Evolutionary conservation across 92 coral and sea anemone species (phyloP), one percentile per base, ranked within the genome.

Genomic region (Parazoanthus swiftii): DNA sequence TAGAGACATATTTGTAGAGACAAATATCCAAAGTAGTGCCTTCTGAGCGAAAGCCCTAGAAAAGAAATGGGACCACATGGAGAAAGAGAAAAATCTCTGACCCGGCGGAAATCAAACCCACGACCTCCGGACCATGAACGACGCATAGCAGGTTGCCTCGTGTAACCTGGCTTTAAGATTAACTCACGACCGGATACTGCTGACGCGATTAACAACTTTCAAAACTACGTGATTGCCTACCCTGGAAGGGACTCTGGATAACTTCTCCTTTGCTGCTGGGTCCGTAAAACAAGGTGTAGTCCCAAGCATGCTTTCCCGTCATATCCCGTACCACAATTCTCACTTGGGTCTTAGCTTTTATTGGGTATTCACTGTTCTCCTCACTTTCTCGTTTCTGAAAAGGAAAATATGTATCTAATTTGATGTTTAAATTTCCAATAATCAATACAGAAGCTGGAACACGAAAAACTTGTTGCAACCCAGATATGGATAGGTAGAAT

Each of bases 291-390:
- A 95, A 79, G 10, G 98, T 95, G 88, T 92, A 90, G 85, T 96
- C 99, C 96, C 98, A 93, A n/a, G 94, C 95, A 88, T 95, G 93
- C 65, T 94, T 92, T 25, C 99, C 99, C 23, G 93, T 91, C 98
- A 96, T 96, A 85, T 96, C 99, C 39, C 99, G 93, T 36, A 89
- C 86, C 77, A 96, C 92, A 18, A 96, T 81, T 6, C 99, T 94
- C 76, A 93, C 93, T 74, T 95, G 95, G 7, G 95, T 94, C 76
- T 94, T 92, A 2, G 95, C 90, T 88, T 91, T 85, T 21, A 81
- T 85, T 79, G 85, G 79, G 46, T 91, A 81, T n/a, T 85, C 83
- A 42, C 72, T 76, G 26, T 66, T 86, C 67, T 86, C 48, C 76
- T 89, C 81, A 50, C 85, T 20, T 48, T 46, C 75, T 59, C 58